phyloP scores from a whole-genome alignment of 2,888 invertebrate species.

The Eledona agricola region DNA sequence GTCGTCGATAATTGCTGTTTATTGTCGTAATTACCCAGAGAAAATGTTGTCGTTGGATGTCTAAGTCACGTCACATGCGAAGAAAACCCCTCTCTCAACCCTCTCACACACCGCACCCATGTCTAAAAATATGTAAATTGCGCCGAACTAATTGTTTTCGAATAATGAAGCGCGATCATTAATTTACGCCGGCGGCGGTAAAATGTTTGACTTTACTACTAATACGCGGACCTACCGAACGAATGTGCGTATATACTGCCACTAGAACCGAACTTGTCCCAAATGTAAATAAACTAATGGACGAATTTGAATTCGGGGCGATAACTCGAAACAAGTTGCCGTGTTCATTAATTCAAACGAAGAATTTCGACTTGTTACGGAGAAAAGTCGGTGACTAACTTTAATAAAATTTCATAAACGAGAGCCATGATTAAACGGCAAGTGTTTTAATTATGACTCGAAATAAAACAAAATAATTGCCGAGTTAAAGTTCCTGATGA shows the following conservation, averaged over 20 bases:
- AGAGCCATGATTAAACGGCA: slow-evolving; percentile 17
- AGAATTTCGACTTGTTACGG: slow-evolving; percentile 6
- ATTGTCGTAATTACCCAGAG: slow-evolving; percentile 60
- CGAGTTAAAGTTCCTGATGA: slow-evolving; percentile 20
- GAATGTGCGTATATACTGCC: slow-evolving; percentile 21
- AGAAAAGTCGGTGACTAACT: slow-evolving; percentile 14
- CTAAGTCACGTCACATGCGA: slow-evolving; percentile 55
- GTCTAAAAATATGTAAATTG: slow-evolving; percentile 49
- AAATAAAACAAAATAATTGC: slow-evolving; percentile 26
- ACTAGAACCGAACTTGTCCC: slow-evolving; percentile 21
- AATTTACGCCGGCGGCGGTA: slow-evolving; percentile 49
- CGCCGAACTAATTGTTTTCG: slow-evolving; percentile 45
- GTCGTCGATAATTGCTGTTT: slow-evolving; percentile 61
- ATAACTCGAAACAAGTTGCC: slow-evolving; percentile 20
- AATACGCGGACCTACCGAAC: slow-evolving; percentile 18
- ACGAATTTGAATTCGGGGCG: slow-evolving; percentile 24
- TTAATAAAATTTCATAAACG: slow-evolving; percentile 16
- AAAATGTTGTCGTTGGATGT: slow-evolving; percentile 55
- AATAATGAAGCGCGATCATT: slow-evolving; percentile 43
- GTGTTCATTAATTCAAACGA: slow-evolving; percentile 19
- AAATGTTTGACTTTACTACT: slow-evolving; percentile 46
- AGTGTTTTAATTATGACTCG: slow-evolving; percentile 17
- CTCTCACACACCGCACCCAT: slow-evolving; percentile 22
- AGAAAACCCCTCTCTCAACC: slow-evolving; percentile 16
- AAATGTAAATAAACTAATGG: slow-evolving; percentile 23